These are phyloP conservation scores for Cosmia pyralina DNA, from an alignment of 2,888 invertebrate species.

Conservation along the genomic window DNA sequence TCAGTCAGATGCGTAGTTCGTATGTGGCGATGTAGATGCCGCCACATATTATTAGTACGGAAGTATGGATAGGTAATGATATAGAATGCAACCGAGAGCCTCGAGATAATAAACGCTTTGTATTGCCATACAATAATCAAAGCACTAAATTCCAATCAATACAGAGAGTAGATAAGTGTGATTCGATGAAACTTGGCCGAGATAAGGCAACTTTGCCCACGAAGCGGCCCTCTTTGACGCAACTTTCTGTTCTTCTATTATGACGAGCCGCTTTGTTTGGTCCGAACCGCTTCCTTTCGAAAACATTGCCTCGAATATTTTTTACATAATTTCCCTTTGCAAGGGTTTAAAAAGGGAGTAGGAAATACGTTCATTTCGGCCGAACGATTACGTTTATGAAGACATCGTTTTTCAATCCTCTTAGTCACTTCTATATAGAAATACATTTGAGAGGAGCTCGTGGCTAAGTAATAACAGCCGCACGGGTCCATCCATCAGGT, in stretches of 20 bases:
- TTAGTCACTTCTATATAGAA: background rate
- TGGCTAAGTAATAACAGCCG: too few relatives aligned
- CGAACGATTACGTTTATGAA: slow-evolving; percentile 19
- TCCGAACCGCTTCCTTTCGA: slow-evolving; percentile 74
- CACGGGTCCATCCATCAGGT: too few relatives aligned
- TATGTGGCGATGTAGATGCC: too few relatives aligned
- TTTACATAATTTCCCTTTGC: slow-evolving; percentile 74
- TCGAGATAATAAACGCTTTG: slow-evolving; percentile 36
- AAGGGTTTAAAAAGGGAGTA: slow-evolving; percentile 66
- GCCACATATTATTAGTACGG: too few relatives aligned
- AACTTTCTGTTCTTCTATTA: slow-evolving; percentile 80
- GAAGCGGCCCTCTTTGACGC: slow-evolving; percentile 73
- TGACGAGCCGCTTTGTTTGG: slow-evolving; percentile 81
- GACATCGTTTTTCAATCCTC: slow-evolving; percentile 43
- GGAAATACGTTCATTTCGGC: slow-evolving; percentile 68
- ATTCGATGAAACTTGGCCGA: slow-evolving; percentile 76
- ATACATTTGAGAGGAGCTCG: too few relatives aligned
- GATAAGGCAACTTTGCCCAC: slow-evolving; percentile 80
- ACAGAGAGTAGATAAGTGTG: slow-evolving; percentile 81
- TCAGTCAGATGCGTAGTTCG: too few relatives aligned
- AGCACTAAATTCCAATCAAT: slow-evolving; percentile 77
- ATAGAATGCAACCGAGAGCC: slow-evolving; percentile 4
- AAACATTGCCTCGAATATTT: slow-evolving; percentile 81
- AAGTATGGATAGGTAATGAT: slow-evolving; percentile 9
- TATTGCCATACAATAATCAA: slow-evolving; percentile 39